Evolutionary conservation across 2,888 invertebrate species (phyloP), one percentile per base, ranked within the genome.

Genomic region (Philereme transversata): DNA sequence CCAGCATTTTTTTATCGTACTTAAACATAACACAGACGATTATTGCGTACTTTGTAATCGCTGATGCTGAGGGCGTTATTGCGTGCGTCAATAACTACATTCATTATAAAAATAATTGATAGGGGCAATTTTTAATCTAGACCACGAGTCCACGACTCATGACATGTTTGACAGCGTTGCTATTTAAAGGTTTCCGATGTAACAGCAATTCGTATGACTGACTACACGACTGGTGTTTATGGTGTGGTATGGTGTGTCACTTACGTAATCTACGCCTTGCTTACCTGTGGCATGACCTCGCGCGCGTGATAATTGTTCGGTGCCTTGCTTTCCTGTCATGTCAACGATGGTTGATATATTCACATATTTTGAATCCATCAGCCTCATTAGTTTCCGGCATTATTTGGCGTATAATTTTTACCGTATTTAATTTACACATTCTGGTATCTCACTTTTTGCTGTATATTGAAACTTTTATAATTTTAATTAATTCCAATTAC

Each of bases 211-310:
- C 51, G 54, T 61, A 66, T 64, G 63, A 67, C 59, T 63, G 63
- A 67, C 59, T 63, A 57, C 57, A 59, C 44, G 51, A 45, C 34
- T 65, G 55, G 67, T 70, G 73, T 69, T 72, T 73, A 70, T 22
- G 22, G 22, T 22, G 22, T 22, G 22, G 38, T 38, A 38, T 73
- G 74, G 74, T 74, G 72, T 73, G 68, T 73, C 75, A 75, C 74
- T 84, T 83, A 79, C 82, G 79, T 82, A 84, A 84, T 69, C 62
- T 61, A 67, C 57, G 60, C 59, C 56, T 56, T 64, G 64, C 62
- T 45, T 45, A 73, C 77, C 69, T 76, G 75, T 47, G 65, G 53
- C 67, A 56, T 70, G 76, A 77, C 78, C 80, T 75, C 78, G 74
- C 68, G 70, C 70, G 67, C 70, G 75, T 76, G 76, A 74, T 77